A percentile compares a stretch with the other conserved stretches of the same genome.
Conservation (phyloP, 2,113 vertebrate species). For the Hydrolagus affinis region DNA sequence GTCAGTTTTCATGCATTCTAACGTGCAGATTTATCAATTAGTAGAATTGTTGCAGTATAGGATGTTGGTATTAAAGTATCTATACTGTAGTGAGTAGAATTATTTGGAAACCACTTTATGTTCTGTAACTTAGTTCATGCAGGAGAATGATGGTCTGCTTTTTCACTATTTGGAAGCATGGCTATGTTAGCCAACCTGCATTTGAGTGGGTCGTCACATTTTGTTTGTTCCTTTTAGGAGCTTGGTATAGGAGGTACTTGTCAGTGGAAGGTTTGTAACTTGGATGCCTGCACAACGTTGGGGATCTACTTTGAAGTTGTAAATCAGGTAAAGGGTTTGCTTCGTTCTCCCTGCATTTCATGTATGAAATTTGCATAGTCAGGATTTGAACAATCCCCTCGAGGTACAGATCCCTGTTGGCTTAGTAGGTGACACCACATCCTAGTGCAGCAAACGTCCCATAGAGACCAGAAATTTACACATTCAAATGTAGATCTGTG, state of each 20-base stretch:
- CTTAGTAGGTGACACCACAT: too few relatives aligned
- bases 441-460: too few relatives aligned
- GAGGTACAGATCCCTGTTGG: too few relatives aligned
- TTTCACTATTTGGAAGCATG: background rate
- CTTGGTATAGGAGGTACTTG: conserved; percentile 82
- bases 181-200: background rate
- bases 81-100: background rate
- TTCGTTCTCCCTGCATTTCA: background rate
- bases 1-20: background rate
- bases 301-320: conserved; percentile 90
- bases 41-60: background rate
- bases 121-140: background rate
- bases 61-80: too few relatives aligned
- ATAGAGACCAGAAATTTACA: too few relatives aligned
- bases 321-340: conserved; percentile 70
- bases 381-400: too few relatives aligned
- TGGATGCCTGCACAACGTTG: conserved; percentile 77
- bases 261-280: conserved; percentile 89
- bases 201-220: background rate
- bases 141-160: background rate
- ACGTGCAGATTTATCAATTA: background rate
- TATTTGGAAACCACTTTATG: background rate
- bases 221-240: conserved; percentile 50
- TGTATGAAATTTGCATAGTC: too few relatives aligned
- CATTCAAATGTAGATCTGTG: too few relatives aligned